Percentiles rank a stretch among this genome's conserved stretches.
These are phyloP conservation scores for Ellobius talpinus DNA, from an alignment of 2,113 vertebrate genomes.

Conservation along the genomic window DNA sequence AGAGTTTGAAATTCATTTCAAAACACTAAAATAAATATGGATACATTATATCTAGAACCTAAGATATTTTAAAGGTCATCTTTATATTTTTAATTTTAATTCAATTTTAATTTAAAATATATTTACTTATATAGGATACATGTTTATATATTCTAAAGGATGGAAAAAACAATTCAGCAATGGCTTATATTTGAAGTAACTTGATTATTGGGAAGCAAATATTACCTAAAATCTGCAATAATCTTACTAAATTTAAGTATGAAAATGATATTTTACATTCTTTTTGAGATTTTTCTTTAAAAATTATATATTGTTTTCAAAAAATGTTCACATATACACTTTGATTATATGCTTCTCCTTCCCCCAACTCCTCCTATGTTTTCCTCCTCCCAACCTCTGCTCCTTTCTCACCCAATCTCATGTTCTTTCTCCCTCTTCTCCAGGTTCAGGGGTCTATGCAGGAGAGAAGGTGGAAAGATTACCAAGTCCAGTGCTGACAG, in stretches of 20 bases:
- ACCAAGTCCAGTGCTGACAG: background rate
- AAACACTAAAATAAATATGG: constrained; percentile 8
- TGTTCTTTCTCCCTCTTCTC: background rate
- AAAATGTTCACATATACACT: background rate
- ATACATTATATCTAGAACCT: background rate
- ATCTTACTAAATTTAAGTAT: background rate
- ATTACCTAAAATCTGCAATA: background rate
- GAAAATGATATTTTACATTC: background rate
- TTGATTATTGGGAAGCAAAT: background rate
- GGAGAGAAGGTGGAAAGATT: background rate
- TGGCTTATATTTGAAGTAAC: background rate
- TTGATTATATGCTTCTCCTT: background rate
- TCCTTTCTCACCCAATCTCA: background rate
- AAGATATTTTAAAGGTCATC: background rate
- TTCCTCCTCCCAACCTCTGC: background rate
- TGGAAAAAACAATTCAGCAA: background rate
- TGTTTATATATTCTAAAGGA: background rate
- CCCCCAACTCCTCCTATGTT: background rate
- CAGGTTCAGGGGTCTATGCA: background rate
- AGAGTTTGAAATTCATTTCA: background rate
- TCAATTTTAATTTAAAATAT: background rate
- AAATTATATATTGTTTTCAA: background rate
- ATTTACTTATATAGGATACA: background rate
- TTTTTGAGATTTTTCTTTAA: background rate
- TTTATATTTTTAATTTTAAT: background rate